Evolutionary conservation across 1,140 invertebrate genomes (phyloP).

Genomic region (Drosophila nannoptera): DNA sequence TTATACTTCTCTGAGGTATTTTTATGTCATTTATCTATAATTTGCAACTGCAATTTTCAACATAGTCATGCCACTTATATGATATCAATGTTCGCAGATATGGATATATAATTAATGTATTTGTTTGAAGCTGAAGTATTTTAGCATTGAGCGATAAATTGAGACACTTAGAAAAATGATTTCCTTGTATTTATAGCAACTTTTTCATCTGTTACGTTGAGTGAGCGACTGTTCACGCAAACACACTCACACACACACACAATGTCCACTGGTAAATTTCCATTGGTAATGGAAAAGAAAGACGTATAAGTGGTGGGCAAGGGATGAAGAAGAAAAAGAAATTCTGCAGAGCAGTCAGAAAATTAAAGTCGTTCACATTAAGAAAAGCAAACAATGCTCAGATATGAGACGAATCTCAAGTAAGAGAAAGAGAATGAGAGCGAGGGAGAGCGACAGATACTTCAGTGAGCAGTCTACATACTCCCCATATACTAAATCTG

Average conservation of each 20-base stretch:
- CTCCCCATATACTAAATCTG: conserved; percentile 9
- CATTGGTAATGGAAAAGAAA: conserved; percentile 36
- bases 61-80: too few relatives aligned
- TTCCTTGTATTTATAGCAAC: conserved; percentile 6
- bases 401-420: conserved; percentile 2
- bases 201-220: background rate
- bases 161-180: background rate
- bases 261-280: conserved; percentile 40
- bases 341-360: conserved; percentile 23
- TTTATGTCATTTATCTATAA: too few relatives aligned
- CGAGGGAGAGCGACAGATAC: background rate
- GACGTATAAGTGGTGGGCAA: conserved; percentile 34
- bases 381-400: conserved; percentile 19
- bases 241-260: conserved; percentile 2
- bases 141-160: background rate
- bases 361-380: conserved; percentile 25
- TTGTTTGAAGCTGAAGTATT: too few relatives aligned
- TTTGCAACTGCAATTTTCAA: too few relatives aligned
- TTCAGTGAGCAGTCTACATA: too few relatives aligned
- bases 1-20: too few relatives aligned
- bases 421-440: background rate
- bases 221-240: background rate
- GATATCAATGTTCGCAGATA: too few relatives aligned
- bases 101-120: too few relatives aligned
- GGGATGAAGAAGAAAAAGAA: conserved; percentile 2